Base-by-base conservation (phyloP, 1,140 invertebrate genomes). In the Zaprionus inermis region DNA sequence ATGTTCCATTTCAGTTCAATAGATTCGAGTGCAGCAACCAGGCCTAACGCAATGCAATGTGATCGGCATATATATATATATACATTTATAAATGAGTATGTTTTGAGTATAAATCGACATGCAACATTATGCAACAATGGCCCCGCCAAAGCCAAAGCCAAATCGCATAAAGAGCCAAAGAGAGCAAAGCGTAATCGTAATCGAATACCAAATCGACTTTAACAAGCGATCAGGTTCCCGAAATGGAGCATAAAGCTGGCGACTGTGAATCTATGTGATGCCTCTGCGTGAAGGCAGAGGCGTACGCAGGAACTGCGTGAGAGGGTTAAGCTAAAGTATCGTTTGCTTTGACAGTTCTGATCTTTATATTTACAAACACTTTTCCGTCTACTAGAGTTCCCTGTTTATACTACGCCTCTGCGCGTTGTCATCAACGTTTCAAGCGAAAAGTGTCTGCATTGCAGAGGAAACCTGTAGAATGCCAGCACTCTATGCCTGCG, bases 41-140 rank as follows among this genome's bases (percentile, higher is more conserved):
- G 46, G 59, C 56, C 20, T 72, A 51, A 73, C 46, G 49, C 64
- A 73, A 56, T 52, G 58, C 36, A 72, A 52, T 63, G 52, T 32
- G 68, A 68, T 72, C 55, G 68, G 38, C 58, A 65, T 60, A 44
- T 7, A 68, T 18, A 72, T 20, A 54, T 52, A 20, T 7, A 41
- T 51, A 16, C 1, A 24, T 49, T 24, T 52, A n/a, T 56, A 44
- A 22, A 14, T 56, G 38, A 24, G 24, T 44, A 32, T 38, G 18
- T 12, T 61, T 61, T 28, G 49, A 38, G 14, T 9, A 16, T 46
- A 22, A 51, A 51, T 52, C 36, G 54, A 44, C 54, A 44, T 61
- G 11, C 30, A 68, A 9, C 30, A 68, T 84, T 84, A 85, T 85
- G 81, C 69, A 84, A 84, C 46, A 79, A 51, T 54, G 36, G 73